Evolutionary conservation across 2,113 vertebrate species (phyloP), one percentile per base, ranked within the genome.

Genomic region (Lophius piscatorius): DNA sequence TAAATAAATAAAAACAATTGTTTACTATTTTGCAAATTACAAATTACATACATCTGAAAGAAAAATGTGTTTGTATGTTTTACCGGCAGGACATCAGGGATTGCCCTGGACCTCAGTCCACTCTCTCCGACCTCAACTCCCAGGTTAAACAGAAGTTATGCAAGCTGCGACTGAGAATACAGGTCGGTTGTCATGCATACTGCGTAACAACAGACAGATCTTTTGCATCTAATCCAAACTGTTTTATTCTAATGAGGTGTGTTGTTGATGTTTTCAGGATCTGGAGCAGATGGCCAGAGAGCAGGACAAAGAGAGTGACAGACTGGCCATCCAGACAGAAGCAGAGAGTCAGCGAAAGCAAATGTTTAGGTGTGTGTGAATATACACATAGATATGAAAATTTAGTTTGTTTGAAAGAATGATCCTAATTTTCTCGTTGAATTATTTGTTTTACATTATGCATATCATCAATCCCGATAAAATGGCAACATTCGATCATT

Each of bases 221-320:
- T 41, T 3, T 10, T 62, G 1, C 2, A n/a, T 39, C 5, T 28
- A 49, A 35, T 28, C 12, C 2, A 0, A 39, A 28, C 4, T 13
- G 20, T 75, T 29, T 46, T 11, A 18, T 17, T 42, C 9, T 9
- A 28, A 62, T 21, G 40, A 28, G 10, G 22, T 33, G 0, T 60
- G 4, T 57, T 24, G 17, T 22, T 39, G 21, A 18, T 6, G 9
- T 58, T 24, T 14, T 54, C 40, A 98, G 96, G 93, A 98, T 60
- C 90, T 98, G 21, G 96, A 97, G 29, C 94, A 96, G 85, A 92
- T 93, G 85, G 95, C 95, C 0, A 94, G 81, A 82, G 96, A 98
- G 73, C 95, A 96, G 73, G 96, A 98, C 87, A 92, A 87, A 65
- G 95, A 98, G 76, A 91, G 92, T 0, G 94, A 96, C 65, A 94